Percentiles rank a stretch among this genome's conserved stretches.
Evolutionary conservation across 2,888 invertebrate species (phyloP).

Genomic region (Nasonia oneida): DNA sequence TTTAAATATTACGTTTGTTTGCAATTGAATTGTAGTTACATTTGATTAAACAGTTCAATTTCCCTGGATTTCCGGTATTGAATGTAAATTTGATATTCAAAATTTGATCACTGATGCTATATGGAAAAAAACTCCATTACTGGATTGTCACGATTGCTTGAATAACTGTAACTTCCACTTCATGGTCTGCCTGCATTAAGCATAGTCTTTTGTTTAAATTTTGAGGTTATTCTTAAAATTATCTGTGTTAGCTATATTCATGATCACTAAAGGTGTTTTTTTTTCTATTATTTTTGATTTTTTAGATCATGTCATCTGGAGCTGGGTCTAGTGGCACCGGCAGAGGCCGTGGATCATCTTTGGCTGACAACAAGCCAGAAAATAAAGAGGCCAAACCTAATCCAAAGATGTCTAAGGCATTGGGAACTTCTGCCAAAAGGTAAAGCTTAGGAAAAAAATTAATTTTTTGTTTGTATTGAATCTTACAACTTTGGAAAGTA

Average conservation of each 20-base stretch:
- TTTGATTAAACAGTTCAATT: neutral
- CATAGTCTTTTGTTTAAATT: constrained; percentile 4
- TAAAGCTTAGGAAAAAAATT: constrained; percentile 65
- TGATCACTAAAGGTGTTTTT: neutral
- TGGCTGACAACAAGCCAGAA: constrained; percentile 87
- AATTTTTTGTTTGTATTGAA: constrained; percentile 1
- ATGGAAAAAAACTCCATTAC: neutral
- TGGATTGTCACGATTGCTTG: neutral
- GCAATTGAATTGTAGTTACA: neutral
- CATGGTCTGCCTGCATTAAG: neutral
- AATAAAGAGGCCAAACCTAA: constrained; percentile 92
- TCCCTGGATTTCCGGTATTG: too few relatives aligned
- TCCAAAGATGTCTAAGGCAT: constrained; percentile 96
- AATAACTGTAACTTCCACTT: neutral
- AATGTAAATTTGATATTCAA: too few relatives aligned
- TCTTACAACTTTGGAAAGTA: constrained; percentile 1
- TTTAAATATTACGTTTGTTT: neutral
- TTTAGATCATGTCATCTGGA: constrained; percentile 79
- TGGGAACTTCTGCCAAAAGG: constrained; percentile 94
- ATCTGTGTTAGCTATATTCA: neutral
- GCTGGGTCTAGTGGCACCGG: constrained; percentile 83
- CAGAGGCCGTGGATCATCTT: constrained; percentile 81
- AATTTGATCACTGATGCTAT: too few relatives aligned
- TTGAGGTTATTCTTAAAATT: neutral
- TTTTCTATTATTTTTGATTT: constrained; percentile 28